Evolutionary conservation across 2,888 invertebrate genomes (phyloP), one percentile per base, ranked within the genome.

Genomic region (Cabera pusaria): DNA sequence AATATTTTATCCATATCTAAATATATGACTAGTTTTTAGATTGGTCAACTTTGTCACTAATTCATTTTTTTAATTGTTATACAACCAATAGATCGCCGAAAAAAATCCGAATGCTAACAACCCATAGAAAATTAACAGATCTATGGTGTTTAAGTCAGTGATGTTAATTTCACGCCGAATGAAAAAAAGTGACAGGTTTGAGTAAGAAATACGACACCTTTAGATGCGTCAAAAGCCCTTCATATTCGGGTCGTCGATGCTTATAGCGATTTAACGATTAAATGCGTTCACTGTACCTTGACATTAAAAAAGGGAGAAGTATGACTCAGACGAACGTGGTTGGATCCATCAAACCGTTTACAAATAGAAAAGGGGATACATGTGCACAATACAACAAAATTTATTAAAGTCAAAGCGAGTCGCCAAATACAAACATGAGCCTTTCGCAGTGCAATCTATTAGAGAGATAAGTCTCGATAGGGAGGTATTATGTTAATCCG

Each of bases 391-490:
- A 73, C 60, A 71, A 72, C 59, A 73, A 65, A 71, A 76, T 76
- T 54, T 67, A 81, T 79, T 74, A 72, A 74, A 76, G 67, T 70
- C 68, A 83, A 67, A 63, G 67, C 63, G 76, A 75, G 64, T 77
- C 77, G 77, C 79, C 74, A 81, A 77, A 77, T 72, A 81, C 74
- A 81, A 76, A 77, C 77, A 78, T 62, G 78, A 76, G 81, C 80
- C 78, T 74, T 83, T 87, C 87, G 87, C 86, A 82, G 66, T 77
- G 85, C 86, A 81, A 81, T 80, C 82, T 83, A 83, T 83, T 81
- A 82, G 73, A 72, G 71, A 82, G 80, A 83, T 78, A 82, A 73
- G 75, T 78, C 69, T 74, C 71, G 79, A 79, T 74, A 77, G 81
- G 76, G 74, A 67, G 72, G 78, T 76, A 71, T 82, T 81, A 83